A percentile compares a stretch with the other conserved stretches of the same genome.
These are phyloP conservation scores for Callosobruchus maculatus DNA, from an alignment of 2,888 invertebrate genomes.

Conservation along the genomic window DNA sequence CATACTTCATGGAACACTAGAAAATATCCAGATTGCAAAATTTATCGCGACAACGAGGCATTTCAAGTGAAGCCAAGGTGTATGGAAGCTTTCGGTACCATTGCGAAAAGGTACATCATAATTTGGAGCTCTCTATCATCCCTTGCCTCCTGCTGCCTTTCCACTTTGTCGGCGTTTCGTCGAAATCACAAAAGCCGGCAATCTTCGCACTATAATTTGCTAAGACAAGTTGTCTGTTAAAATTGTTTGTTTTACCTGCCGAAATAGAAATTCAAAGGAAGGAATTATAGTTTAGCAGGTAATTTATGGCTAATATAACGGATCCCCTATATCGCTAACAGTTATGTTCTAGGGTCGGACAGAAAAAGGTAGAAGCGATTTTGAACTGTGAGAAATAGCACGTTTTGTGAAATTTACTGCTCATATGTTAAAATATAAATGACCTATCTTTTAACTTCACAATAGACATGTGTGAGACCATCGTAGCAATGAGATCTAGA, in stretches of 20 bases:
- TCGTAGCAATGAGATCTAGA: too few relatives aligned
- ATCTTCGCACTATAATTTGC: slow-evolving; percentile 21
- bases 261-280: neutral
- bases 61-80: too few relatives aligned
- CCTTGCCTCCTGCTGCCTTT: neutral
- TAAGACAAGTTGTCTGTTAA: slow-evolving; percentile 14
- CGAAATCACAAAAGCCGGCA: slow-evolving; percentile 16
- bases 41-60: too few relatives aligned
- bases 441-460: too few relatives aligned
- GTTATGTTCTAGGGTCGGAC: neutral
- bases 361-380: neutral
- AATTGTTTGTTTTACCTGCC: slow-evolving; percentile 25
- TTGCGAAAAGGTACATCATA: too few relatives aligned
- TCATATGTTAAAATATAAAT: neutral
- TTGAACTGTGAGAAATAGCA: neutral
- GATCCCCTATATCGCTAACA: neutral
- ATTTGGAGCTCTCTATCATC: too few relatives aligned
- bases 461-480: too few relatives aligned
- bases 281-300: slow-evolving; percentile 1
- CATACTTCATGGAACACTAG: too few relatives aligned
- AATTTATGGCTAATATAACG: slow-evolving; percentile 5
- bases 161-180: slow-evolving; percentile 1
- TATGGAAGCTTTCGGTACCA: too few relatives aligned
- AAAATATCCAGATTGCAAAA: too few relatives aligned
- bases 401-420: neutral